Conservation (phyloP, 2,888 invertebrate species). For the Euplexia lucipara region DNA sequence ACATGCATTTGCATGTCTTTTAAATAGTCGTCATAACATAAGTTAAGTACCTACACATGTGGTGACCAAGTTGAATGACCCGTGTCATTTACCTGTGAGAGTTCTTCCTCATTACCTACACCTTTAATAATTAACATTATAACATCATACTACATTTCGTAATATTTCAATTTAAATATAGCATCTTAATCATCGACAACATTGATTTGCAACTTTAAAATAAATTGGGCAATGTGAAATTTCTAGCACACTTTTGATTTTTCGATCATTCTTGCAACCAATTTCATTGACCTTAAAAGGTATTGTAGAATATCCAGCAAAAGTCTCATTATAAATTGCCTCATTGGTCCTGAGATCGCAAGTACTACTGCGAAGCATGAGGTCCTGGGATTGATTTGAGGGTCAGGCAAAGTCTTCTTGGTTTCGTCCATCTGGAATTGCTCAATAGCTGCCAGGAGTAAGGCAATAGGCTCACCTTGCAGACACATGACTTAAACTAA, state of each 20-base stretch:
- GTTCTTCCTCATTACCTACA: background rate
- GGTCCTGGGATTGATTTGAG: too few species aligned
- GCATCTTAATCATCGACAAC: background rate
- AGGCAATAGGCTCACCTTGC: too few species aligned
- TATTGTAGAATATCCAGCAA: background rate
- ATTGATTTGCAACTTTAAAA: background rate
- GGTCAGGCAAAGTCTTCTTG: too few species aligned
- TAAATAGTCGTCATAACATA: too few species aligned
- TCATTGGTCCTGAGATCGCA: too few species aligned
- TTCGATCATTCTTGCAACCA: background rate
- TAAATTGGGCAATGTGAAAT: constrained; percentile 5
- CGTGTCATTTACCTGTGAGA: background rate
- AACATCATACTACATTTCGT: background rate
- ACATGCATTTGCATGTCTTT: too few species aligned
- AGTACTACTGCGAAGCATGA: too few species aligned
- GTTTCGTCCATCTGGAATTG: too few species aligned
- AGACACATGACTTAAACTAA: too few species aligned
- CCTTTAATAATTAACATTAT: background rate
- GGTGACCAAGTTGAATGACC: background rate
- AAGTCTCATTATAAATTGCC: too few species aligned
- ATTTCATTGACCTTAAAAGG: background rate
- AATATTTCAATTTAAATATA: constrained; percentile 10
- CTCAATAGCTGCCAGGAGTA: too few species aligned
- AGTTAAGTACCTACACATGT: too few species aligned
- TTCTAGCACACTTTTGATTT: background rate